Evolutionary conservation across 2,888 invertebrate species (phyloP).

Genomic region (Sinodicranocentrus sp.): DNA sequence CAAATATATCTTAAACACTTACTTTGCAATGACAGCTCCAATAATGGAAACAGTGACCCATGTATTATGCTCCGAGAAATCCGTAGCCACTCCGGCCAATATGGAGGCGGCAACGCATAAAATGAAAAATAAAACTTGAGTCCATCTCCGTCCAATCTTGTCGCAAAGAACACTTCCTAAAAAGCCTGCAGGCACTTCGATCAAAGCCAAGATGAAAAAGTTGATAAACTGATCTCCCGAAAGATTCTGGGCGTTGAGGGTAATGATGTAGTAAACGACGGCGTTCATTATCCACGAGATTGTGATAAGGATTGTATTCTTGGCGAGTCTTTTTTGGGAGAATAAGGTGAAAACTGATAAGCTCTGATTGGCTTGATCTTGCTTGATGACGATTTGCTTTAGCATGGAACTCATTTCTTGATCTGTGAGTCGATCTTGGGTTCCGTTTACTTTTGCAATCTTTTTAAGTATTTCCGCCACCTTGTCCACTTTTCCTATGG

Average conservation of each 20-base stretch:
- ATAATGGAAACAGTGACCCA: constrained; percentile 45
- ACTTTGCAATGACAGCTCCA: constrained; percentile 65
- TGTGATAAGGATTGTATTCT: constrained; percentile 70
- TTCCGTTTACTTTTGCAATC: constrained; percentile 66
- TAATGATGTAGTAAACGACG: constrained; percentile 70
- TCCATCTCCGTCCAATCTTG: constrained; percentile 81
- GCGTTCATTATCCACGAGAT: constrained; percentile 70
- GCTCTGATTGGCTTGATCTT: constrained; percentile 39
- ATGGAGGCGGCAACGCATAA: constrained; percentile 60
- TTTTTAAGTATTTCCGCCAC: constrained; percentile 57
- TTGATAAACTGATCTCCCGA: constrained; percentile 72
- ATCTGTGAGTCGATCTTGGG: constrained; percentile 37
- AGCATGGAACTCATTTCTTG: constrained; percentile 49
- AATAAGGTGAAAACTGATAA: constrained; percentile 70
- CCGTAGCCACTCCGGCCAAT: constrained; percentile 60
- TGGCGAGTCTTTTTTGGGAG: constrained; percentile 64
- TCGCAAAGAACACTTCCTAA: constrained; percentile 80
- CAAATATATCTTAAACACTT: too few species aligned
- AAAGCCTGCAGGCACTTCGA: constrained; percentile 72
- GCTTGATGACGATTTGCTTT: constrained; percentile 62
- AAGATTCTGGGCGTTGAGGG: constrained; percentile 70
- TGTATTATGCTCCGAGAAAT: constrained; percentile 13
- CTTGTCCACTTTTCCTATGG: constrained; percentile 68
- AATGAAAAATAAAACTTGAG: constrained; percentile 77
- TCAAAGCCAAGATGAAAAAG: constrained; percentile 71